Evolutionary conservation across 2,888 invertebrate genomes (phyloP).

Genomic region (Microctonus hyperodae): DNA sequence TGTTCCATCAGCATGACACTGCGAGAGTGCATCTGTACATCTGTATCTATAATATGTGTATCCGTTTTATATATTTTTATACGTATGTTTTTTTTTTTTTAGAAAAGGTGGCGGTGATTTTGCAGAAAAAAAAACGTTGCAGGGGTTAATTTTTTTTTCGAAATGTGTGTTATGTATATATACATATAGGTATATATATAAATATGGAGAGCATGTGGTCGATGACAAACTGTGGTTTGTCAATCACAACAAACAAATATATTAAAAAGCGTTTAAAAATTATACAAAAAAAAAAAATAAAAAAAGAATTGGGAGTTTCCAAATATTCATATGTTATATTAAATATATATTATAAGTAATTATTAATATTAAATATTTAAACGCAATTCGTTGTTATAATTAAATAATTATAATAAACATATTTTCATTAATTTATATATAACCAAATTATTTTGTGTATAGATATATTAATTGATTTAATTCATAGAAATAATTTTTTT

Average conservation of each 20-base stretch:
- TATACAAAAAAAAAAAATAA: too few relatives aligned
- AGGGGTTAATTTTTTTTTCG: background rate
- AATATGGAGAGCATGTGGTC: background rate
- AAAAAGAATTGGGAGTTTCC: too few relatives aligned
- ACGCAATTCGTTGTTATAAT: too few relatives aligned
- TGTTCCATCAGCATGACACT: background rate
- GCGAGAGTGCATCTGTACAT: background rate
- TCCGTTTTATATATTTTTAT: slow-evolving; percentile 35
- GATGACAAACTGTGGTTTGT: background rate
- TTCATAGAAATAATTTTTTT: too few relatives aligned
- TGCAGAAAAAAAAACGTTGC: slow-evolving; percentile 34
- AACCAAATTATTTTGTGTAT: too few relatives aligned
- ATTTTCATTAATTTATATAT: too few relatives aligned
- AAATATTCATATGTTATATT: too few relatives aligned
- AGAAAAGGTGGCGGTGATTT: slow-evolving; percentile 39
- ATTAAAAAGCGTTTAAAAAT: background rate
- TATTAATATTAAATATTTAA: too few relatives aligned
- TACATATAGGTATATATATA: too few relatives aligned
- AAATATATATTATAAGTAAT: too few relatives aligned
- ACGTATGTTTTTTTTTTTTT: background rate
- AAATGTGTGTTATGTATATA: slow-evolving; percentile 14
- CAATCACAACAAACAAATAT: background rate
- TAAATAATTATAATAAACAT: too few relatives aligned
- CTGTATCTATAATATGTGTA: background rate
- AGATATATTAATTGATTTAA: too few relatives aligned